Evolutionary conservation across 2,888 invertebrate species (phyloP).

Genomic region (Ormyrus nitidulus): DNA sequence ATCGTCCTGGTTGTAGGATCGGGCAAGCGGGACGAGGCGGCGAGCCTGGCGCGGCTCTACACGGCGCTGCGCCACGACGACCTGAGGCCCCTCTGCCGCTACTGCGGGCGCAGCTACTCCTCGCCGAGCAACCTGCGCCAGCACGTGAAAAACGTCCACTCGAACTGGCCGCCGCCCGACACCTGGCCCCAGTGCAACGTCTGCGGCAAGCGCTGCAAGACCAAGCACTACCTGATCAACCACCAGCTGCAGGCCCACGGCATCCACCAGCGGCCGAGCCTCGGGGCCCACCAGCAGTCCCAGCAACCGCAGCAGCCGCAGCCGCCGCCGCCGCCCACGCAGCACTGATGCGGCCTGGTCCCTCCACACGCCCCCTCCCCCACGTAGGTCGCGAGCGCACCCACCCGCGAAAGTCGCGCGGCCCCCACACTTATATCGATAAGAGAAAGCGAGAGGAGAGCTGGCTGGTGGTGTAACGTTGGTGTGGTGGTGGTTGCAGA

Average conservation of each 20-base stretch:
- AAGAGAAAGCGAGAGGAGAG: conserved; percentile 5
- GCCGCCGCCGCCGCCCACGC: conserved; percentile 23
- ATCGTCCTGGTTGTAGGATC: conserved; percentile 76
- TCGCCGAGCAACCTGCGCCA: conserved; percentile 86
- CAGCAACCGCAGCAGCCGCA: conserved; percentile 31
- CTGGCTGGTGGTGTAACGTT: conserved; percentile 74
- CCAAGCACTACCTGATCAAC: conserved; percentile 86
- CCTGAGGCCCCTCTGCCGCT: conserved; percentile 81
- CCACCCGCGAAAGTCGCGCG: background rate
- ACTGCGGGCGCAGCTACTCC: conserved; percentile 84
- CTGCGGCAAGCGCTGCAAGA: conserved; percentile 86
- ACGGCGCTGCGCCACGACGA: conserved; percentile 72
- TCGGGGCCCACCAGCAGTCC: conserved; percentile 59
- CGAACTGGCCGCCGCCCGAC: conserved; percentile 81
- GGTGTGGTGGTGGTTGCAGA: conserved; percentile 76
- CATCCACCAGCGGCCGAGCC: conserved; percentile 82
- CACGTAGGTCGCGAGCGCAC: background rate
- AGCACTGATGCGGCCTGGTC: background rate
- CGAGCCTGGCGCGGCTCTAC: conserved; percentile 74
- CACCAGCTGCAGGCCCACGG: conserved; percentile 86
- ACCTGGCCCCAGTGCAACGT: conserved; percentile 85
- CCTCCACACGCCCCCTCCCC: background rate
- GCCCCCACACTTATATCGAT: conserved; percentile 20
- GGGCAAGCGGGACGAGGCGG: conserved; percentile 71
- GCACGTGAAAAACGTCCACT: conserved; percentile 87